These are phyloP conservation scores for Tenthredo amoena DNA, from an alignment of 2,888 invertebrate species.

Conservation along the genomic window DNA sequence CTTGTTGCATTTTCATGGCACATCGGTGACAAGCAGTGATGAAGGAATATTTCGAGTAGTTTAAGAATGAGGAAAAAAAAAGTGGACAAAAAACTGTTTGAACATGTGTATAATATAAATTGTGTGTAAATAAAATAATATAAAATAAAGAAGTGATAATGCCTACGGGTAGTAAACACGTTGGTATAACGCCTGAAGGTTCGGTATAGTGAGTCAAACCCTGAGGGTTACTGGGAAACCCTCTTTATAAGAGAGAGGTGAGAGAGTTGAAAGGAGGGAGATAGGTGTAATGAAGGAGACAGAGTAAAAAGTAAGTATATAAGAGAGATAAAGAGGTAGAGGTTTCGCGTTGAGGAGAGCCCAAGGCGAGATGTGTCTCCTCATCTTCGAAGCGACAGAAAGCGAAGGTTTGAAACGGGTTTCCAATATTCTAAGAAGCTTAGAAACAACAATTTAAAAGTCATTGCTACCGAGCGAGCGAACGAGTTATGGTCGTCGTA, in stretches of 20 bases:
- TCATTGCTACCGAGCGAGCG: constrained; percentile 46
- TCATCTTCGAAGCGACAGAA: constrained; percentile 56
- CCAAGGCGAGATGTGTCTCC: constrained; percentile 53
- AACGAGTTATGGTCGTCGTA: constrained; percentile 25
- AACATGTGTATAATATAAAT: neutral
- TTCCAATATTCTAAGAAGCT: constrained; percentile 63
- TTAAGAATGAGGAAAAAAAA: neutral
- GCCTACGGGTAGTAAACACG: constrained; percentile 51
- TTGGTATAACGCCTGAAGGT: constrained; percentile 41
- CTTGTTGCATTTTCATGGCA: neutral
- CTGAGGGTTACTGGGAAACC: constrained; percentile 68
- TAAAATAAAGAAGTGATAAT: constrained; percentile 42
- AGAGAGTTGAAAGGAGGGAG: neutral
- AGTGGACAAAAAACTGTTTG: neutral
- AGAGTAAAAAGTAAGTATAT: neutral
- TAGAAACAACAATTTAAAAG: constrained; percentile 51
- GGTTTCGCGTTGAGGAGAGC: constrained; percentile 25
- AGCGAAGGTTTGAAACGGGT: constrained; percentile 66
- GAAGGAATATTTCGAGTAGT: neutral
- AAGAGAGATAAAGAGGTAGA: neutral
- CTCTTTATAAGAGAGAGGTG: constrained; percentile 52
- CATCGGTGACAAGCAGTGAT: neutral
- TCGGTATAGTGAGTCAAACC: constrained; percentile 63
- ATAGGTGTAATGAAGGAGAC: neutral
- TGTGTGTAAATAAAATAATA: constrained; percentile 32